phyloP scores from a whole-genome alignment of 2,888 invertebrate genomes.

The Sphecodes monilicornis region DNA sequence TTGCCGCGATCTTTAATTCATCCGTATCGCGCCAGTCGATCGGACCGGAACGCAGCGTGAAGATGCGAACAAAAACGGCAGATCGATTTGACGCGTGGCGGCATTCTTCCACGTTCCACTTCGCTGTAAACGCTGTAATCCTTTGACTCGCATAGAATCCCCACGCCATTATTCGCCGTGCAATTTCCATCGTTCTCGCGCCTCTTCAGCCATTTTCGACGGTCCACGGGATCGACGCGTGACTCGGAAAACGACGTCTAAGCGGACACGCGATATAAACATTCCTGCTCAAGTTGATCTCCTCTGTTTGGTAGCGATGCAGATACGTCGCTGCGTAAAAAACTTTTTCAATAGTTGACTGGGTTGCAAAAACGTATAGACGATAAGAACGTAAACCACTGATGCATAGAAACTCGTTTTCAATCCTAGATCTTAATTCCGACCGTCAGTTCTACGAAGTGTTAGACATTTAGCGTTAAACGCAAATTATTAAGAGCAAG shows the following conservation, averaged over 20 bases:
- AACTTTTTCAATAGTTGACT: neutral
- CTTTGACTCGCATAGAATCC: constrained; percentile 50
- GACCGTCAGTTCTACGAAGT: no score
- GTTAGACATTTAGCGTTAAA: no score
- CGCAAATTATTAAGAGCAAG: no score
- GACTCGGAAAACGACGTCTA: neutral
- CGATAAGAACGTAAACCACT: no score
- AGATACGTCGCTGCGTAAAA: neutral
- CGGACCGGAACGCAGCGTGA: constrained; percentile 51
- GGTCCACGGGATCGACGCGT: neutral
- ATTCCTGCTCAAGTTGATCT: neutral
- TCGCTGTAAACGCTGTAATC: constrained; percentile 45
- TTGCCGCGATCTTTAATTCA: constrained; percentile 70
- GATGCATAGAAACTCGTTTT: neutral
- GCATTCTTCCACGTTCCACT: constrained; percentile 58
- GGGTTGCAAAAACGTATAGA: neutral
- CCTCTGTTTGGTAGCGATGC: neutral
- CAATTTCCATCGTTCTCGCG: constrained; percentile 4
- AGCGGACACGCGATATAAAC: neutral
- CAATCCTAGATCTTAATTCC: no score
- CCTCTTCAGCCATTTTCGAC: neutral
- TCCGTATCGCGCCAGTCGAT: constrained; percentile 61
- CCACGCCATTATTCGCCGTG: constrained; percentile 34
- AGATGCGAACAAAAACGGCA: constrained; percentile 55
- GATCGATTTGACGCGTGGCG: constrained; percentile 61